A percentile compares a stretch with the other conserved stretches of the same genome.
phyloP scores from a whole-genome alignment of 2,797 vertebrate species.

The Schizopygopsis pylzovi region DNA sequence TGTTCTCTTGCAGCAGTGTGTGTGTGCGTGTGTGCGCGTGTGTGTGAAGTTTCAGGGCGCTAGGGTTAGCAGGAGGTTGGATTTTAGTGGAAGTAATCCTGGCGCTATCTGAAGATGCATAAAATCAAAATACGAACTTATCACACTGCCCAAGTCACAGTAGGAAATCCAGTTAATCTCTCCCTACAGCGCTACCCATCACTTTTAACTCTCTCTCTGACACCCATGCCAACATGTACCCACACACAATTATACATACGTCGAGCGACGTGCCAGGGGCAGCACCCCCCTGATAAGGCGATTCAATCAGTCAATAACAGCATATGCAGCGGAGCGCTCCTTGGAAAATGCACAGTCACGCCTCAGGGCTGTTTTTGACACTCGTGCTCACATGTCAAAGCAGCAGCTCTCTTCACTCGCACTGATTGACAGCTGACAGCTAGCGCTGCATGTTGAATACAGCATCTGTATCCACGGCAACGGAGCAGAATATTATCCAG shows the following conservation, averaged over 20 bases:
- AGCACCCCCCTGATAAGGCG: constrained; percentile 9
- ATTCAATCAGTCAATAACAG: constrained; percentile 36
- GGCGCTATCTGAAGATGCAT: constrained; percentile 33
- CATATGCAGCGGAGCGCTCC: constrained; percentile 24
- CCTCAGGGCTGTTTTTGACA: constrained; percentile 42
- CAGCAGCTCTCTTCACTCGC: constrained; percentile 20
- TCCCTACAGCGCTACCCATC: constrained; percentile 26
- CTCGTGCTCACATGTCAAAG: constrained; percentile 30
- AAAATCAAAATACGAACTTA: constrained; percentile 40
- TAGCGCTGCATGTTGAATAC: constrained; percentile 14
- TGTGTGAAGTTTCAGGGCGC: constrained; percentile 27
- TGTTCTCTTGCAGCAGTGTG: neutral
- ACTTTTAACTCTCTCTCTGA: constrained; percentile 26
- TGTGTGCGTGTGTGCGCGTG: neutral
- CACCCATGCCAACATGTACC: constrained; percentile 24
- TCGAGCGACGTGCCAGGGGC: constrained; percentile 29
- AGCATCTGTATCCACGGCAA: constrained; percentile 45
- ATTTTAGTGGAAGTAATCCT: constrained; percentile 16
- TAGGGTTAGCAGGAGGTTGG: constrained; percentile 25
- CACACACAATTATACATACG: constrained; percentile 55
- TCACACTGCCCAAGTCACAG: constrained; percentile 34
- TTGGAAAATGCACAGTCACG: constrained; percentile 43
- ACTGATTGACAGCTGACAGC: constrained; percentile 47
- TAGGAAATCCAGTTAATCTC: constrained; percentile 50
- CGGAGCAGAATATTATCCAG: constrained; percentile 9